These are phyloP conservation scores for Macrotus californicus DNA, from an alignment of 2,113 vertebrate genomes.

Conservation along the genomic window DNA sequence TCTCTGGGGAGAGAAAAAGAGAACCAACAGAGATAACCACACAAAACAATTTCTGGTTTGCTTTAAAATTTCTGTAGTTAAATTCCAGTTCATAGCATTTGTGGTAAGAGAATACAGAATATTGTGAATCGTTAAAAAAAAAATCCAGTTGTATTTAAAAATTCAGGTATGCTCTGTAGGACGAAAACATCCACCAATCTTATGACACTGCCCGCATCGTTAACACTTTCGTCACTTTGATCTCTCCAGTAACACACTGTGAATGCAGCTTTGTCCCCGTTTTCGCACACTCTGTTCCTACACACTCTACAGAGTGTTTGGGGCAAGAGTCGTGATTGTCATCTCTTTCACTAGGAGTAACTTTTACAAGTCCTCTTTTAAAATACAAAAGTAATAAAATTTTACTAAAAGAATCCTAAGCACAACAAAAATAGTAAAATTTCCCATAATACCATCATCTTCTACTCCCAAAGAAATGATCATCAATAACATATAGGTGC, in stretches of 20 bases:
- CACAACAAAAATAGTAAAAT: background rate
- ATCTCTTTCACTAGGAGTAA: background rate
- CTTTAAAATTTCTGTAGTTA: constrained; percentile 16
- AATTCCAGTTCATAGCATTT: background rate
- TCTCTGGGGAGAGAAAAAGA: background rate
- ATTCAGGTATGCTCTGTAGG: background rate
- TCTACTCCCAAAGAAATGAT: background rate
- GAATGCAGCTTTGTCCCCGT: background rate
- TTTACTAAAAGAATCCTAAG: background rate
- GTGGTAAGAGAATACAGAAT: background rate
- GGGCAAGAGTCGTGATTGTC: background rate
- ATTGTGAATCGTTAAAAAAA: background rate
- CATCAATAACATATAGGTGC: background rate
- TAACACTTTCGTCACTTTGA: background rate
- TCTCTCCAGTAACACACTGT: background rate
- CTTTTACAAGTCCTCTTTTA: constrained; percentile 7
- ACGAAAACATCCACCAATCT: background rate
- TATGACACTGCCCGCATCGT: background rate
- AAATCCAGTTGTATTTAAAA: background rate
- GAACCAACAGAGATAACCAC: background rate
- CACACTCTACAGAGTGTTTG: background rate
- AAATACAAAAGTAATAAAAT: background rate
- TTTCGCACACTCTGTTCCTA: background rate
- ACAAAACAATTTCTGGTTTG: background rate
- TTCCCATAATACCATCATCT: background rate